Percentiles rank a stretch among this genome's conserved stretches.
Evolutionary conservation across 37 sponge, comb jelly and placozoan species (phyloP).

Genomic region (Haliclona indistincta): DNA sequence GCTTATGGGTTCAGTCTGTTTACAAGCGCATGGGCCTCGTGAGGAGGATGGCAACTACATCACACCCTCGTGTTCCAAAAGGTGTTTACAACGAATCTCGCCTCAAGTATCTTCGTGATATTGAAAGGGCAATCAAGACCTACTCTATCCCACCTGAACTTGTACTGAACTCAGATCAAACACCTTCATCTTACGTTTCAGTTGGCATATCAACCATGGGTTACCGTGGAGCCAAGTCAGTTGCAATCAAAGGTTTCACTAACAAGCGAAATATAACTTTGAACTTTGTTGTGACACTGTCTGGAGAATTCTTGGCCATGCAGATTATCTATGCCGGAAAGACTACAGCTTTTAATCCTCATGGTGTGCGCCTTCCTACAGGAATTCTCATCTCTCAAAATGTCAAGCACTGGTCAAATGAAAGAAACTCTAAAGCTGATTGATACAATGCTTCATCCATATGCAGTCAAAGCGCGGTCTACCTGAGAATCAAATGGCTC

Average conservation of each 20-base stretch:
- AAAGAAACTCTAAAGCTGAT: too few species aligned
- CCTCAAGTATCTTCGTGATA: constrained; percentile 9
- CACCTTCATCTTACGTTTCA: constrained; percentile 35
- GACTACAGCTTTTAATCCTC: constrained; percentile 28
- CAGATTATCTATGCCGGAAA: constrained; percentile 42
- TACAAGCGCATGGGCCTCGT: constrained; percentile 35
- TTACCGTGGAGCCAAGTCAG: constrained; percentile 10
- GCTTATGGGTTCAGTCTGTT: constrained; percentile 37
- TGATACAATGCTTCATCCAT: too few species aligned
- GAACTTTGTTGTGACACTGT: constrained; percentile 21
- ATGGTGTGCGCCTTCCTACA: constrained; percentile 6
- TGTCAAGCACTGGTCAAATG: constrained; percentile 47
- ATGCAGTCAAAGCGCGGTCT: too few species aligned
- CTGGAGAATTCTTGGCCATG: constrained; percentile 32
- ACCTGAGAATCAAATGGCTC: constrained; percentile 18
- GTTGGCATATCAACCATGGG: constrained; percentile 28
- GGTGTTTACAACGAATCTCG: constrained; percentile 20
- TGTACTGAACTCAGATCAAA: constrained; percentile 34
- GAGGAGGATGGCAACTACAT: constrained; percentile 18
- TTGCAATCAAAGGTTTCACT: constrained; percentile 24
- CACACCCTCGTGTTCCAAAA: constrained; percentile 5
- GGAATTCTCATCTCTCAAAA: constrained; percentile 21
- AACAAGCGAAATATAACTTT: constrained; percentile 33
- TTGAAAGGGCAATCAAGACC: constrained; percentile 8
- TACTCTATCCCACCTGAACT: constrained; percentile 36